Evolutionary conservation across 2,797 vertebrate species (phyloP), one percentile per base, ranked within the genome.

Genomic region (Acanthurus leucopareius): DNA sequence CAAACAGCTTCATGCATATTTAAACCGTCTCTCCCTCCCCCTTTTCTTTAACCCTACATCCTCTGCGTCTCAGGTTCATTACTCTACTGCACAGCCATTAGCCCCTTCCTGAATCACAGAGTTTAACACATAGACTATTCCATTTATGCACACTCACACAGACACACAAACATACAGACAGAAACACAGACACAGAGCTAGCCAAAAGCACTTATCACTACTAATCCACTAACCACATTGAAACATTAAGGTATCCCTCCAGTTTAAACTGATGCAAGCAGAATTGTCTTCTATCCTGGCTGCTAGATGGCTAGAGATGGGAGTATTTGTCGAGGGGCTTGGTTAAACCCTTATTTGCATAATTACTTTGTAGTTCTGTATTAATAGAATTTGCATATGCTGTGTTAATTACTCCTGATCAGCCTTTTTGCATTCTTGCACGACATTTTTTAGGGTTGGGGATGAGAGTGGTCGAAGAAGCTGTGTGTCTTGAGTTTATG

Each of bases 311-410:
- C 96, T 97, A 95, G 94, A 94, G 96, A 97, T 95, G 96, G 96
- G 96, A 98, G 97, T 98, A 98, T 99, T 98, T 98, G 97, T 98
- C 97, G 98, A 97, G 97, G 98, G 97, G 98, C 97, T 98, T 96
- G 96, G 97, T 97, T 96, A 97, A 97, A 96, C 96, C 97, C 96
- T 96, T 93, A 99, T 98, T 98, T 98, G 97, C 98, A 99, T 99
- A 98, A 99, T 99, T 97, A 99, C 97, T 99, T 98, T 99, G 98
- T 99, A 98, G 97, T 99, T 98, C 97, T 98, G 97, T 97, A 99
- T 99, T 99, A 99, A 99, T 99, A 98, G 97, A 97, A 99, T 99
- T 99, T 99, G 97, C 98, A 99, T 99, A 99, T 98, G 97, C 97
- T 96, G 96, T 97, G 98, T 99, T 99, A 99, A 99, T 99, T 99